These are phyloP conservation scores for Zaprionus kolodkinae DNA, from an alignment of 1,140 invertebrate species.

Conservation along the genomic window DNA sequence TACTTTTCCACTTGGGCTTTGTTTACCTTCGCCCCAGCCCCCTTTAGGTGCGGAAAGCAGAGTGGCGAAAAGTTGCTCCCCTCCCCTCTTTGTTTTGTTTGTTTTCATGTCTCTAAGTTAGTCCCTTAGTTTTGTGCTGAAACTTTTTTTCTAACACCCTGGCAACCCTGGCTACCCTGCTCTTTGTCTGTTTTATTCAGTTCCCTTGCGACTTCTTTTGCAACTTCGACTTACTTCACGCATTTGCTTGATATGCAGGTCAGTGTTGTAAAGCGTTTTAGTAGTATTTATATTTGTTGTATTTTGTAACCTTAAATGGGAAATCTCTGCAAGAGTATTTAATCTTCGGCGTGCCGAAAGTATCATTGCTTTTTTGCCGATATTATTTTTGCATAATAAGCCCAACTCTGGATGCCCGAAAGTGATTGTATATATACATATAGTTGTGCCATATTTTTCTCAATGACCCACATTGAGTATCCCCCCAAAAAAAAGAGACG, in stretches of 20 bases:
- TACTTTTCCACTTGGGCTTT: conserved; percentile 57
- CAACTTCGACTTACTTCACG: conserved; percentile 49
- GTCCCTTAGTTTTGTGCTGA: conserved; percentile 57
- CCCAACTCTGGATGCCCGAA: background rate
- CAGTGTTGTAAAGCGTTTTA: conserved; percentile 61
- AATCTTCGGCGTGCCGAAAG: too few relatives aligned
- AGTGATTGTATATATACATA: background rate
- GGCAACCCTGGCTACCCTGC: conserved; percentile 19
- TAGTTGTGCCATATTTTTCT: background rate
- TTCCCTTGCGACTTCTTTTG: conserved; percentile 64
- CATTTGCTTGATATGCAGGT: conserved; percentile 65
- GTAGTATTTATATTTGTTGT: too few relatives aligned
- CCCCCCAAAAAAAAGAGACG: conserved; percentile 23
- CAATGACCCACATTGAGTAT: conserved; percentile 49
- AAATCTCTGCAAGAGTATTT: too few relatives aligned
- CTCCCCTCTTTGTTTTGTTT: conserved; percentile 56
- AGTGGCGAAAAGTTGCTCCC: conserved; percentile 57
- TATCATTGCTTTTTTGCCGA: too few relatives aligned
- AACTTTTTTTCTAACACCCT: conserved; percentile 32
- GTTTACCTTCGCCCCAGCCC: conserved; percentile 50
- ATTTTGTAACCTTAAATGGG: too few relatives aligned
- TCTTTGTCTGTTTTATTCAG: conserved; percentile 61
- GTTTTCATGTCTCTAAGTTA: conserved; percentile 71
- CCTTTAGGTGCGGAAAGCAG: conserved; percentile 18
- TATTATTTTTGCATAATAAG: background rate